phyloP scores from a whole-genome alignment of 2,888 invertebrate species.

The Chydorus sphaericus region DNA sequence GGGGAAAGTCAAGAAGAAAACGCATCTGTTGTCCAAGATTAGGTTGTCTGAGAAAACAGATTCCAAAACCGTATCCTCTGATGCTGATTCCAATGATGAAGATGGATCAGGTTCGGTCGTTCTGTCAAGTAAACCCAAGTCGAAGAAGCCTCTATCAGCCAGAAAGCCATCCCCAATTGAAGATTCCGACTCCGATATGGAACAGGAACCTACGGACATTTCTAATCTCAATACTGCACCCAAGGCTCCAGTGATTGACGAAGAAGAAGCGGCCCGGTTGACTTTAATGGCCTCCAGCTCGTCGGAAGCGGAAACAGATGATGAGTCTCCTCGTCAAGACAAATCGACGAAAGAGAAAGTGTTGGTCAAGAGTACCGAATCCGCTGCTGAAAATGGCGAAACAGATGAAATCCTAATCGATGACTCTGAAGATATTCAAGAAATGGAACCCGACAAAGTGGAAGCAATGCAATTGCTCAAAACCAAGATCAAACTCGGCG shows the following conservation, averaged over 20 bases:
- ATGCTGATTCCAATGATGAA: background rate
- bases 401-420: background rate
- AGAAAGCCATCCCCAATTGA: background rate
- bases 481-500: too few species aligned
- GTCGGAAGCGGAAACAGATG: conserved; percentile 13
- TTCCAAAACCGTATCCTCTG: too few species aligned
- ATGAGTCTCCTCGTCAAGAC: background rate
- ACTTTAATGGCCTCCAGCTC: conserved; percentile 14
- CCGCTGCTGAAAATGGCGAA: background rate
- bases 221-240: background rate
- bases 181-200: background rate
- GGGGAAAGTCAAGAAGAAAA: background rate
- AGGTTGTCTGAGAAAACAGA: too few species aligned
- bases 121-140: background rate
- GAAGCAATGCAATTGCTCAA: too few species aligned
- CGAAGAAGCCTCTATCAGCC: background rate
- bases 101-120: background rate
- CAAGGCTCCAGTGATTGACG: background rate
- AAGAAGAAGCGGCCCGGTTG: conserved; percentile 1
- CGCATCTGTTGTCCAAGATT: too few species aligned
- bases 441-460: background rate
- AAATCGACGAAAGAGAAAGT: background rate
- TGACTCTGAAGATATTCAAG: too few species aligned
- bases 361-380: too few species aligned
- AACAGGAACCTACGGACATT: background rate